These are phyloP conservation scores for Sebastes trivittatus DNA, from an alignment of 2,797 vertebrate genomes.

Conservation along the genomic window DNA sequence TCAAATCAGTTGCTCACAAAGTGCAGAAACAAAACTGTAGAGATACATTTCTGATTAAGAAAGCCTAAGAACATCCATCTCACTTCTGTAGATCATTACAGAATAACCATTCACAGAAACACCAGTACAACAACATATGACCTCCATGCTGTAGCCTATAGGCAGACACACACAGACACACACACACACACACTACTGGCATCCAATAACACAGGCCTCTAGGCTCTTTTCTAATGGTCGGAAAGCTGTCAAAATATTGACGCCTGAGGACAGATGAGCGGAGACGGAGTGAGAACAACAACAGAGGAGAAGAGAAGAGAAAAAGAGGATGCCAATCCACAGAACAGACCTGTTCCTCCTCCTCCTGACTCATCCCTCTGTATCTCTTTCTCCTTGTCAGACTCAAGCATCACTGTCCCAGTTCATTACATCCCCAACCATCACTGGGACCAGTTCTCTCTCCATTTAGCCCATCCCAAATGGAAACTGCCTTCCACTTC, in stretches of 20 bases:
- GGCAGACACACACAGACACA: background rate
- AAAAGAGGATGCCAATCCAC: background rate
- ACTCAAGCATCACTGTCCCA: background rate
- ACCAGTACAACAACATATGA: background rate
- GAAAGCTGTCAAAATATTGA: slow-evolving; percentile 64
- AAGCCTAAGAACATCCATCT: background rate
- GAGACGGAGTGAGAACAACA: slow-evolving; percentile 3
- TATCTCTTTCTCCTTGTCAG: background rate
- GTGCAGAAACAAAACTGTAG: background rate
- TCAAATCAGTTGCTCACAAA: background rate
- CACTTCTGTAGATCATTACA: background rate
- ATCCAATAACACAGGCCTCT: background rate
- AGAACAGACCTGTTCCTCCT: background rate
- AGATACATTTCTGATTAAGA: background rate
- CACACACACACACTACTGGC: background rate
- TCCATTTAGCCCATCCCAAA: background rate
- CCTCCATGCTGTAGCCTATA: background rate
- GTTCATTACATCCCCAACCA: background rate
- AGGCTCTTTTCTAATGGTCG: slow-evolving; percentile 11
- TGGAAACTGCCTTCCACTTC: background rate
- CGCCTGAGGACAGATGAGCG: slow-evolving; percentile 13
- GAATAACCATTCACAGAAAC: background rate
- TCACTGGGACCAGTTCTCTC: slow-evolving; percentile 2
- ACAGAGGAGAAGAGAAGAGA: background rate
- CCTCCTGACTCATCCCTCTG: background rate